Evolutionary conservation across 2,888 invertebrate species (phyloP), one percentile per base, ranked within the genome.

Genomic region (Sinohyriopsis cumingii): DNA sequence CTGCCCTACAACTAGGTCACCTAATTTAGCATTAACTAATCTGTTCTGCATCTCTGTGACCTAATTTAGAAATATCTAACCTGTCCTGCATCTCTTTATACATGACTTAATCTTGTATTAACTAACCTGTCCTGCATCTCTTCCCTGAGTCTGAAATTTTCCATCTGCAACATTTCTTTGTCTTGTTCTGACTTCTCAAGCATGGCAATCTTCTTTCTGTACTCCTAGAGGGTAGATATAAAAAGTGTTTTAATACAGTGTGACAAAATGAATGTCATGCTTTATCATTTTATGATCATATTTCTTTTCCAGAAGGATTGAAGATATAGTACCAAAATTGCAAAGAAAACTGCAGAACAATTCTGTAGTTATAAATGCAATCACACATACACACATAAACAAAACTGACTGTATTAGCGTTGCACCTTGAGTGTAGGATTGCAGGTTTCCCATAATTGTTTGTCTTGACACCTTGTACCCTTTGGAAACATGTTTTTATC

Each of bases 1-100:
- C 84, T 84, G 64, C 81, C 75, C 65, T 87, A 86, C 83, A 88
- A 45, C 9, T 12, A n/a, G n/a, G n/a, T n/a, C n/a, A n/a, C n/a
- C n/a, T 45, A 45, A 9, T 45, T 33, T 55, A n/a, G 18, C 33
- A 55, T 55, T 24, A 4, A n/a, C 67, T 54, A 59, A 87, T 86
- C 84, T 84, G 64, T 81, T 75, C 65, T 87, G 86, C 83, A 88
- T 85, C 72, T 86, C 84, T 67, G n/a, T n/a, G n/a, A n/a, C n/a
- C n/a, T n/a, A n/a, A n/a, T n/a, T n/a, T n/a, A n/a, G n/a, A n/a
- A n/a, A n/a, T n/a, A n/a, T n/a, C 33, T 33, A 33, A 33, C 33
- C 33, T 33, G 33, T 5, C 33, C 7, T 33, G 33, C 7, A 33
- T 7, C 6, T 33, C 12, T 12, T 45, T 45, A 45, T 45, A 45